Percentiles rank a stretch among this genome's conserved stretches.
phyloP scores from a whole-genome alignment of 2,888 invertebrate genomes.

The Hololepta plana region DNA sequence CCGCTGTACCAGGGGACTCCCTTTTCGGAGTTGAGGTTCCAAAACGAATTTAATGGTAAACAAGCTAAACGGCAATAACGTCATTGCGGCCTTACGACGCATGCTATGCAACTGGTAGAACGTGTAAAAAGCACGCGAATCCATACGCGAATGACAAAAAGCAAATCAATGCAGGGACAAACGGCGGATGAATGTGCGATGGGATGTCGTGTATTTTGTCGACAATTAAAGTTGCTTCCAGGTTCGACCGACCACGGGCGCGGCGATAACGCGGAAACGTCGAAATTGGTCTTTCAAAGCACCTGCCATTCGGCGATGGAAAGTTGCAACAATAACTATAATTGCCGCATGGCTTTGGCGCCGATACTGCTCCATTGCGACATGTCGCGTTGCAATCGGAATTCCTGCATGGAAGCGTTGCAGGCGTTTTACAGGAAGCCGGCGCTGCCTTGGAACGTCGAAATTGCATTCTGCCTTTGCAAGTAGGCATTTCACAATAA shows the following conservation, averaged over 20 bases:
- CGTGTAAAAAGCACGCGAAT: too few relatives aligned
- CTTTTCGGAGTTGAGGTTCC: too few relatives aligned
- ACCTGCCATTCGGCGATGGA: constrained; percentile 77
- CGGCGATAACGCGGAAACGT: constrained; percentile 14
- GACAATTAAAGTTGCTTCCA: constrained; percentile 7
- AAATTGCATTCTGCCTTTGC: constrained; percentile 86
- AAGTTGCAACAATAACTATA: constrained; percentile 63
- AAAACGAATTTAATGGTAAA: too few relatives aligned
- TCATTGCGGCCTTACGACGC: too few relatives aligned
- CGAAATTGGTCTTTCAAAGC: constrained; percentile 51
- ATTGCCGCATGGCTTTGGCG: constrained; percentile 59
- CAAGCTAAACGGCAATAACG: too few relatives aligned
- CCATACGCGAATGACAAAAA: too few relatives aligned
- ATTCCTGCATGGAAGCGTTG: constrained; percentile 74
- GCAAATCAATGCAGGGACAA: too few relatives aligned
- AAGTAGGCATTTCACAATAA: constrained; percentile 40
- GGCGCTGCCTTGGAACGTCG: constrained; percentile 65
- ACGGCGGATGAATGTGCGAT: too few relatives aligned
- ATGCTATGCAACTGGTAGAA: too few relatives aligned
- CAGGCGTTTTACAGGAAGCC: constrained; percentile 72
- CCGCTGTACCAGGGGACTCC: too few relatives aligned
- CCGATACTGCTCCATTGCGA: constrained; percentile 78
- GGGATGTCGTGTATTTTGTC: too few relatives aligned
- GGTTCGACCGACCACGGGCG: constrained; percentile 11
- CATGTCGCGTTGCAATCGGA: constrained; percentile 55